These are phyloP conservation scores for Ophion ellenae DNA, from an alignment of 2,888 invertebrate genomes.

Conservation along the genomic window DNA sequence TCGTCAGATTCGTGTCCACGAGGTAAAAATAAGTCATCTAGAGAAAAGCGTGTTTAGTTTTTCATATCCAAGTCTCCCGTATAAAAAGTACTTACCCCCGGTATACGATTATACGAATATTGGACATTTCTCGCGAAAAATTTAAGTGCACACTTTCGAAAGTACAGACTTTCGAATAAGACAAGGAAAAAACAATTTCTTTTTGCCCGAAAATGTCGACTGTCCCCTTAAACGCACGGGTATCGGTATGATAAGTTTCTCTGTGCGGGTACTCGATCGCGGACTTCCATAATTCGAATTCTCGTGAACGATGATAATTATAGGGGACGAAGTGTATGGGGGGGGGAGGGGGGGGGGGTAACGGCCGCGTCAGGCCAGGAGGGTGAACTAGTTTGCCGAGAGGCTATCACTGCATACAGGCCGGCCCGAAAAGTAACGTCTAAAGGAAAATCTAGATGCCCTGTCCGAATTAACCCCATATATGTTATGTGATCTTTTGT, in stretches of 20 bases:
- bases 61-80: too few relatives aligned
- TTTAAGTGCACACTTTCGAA: neutral
- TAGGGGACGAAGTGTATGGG: conserved; percentile 26
- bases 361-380: neutral
- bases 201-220: neutral
- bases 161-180: neutral
- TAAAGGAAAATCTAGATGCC: neutral
- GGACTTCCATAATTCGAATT: neutral
- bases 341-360: neutral
- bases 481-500: too few relatives aligned
- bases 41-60: too few relatives aligned
- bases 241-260: neutral
- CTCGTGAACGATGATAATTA: conserved; percentile 1
- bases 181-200: neutral
- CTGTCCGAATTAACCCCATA: too few relatives aligned
- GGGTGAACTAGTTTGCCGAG: neutral
- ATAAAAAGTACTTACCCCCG: too few relatives aligned
- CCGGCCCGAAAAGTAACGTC: neutral
- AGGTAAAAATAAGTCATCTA: too few relatives aligned
- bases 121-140: too few relatives aligned
- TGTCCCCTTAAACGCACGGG: neutral
- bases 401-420: neutral
- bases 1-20: too few relatives aligned
- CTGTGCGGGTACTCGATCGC: neutral
- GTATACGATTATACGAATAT: too few relatives aligned